A percentile compares a stretch with the other conserved stretches of the same genome.
These are phyloP conservation scores for Liopterus haemorrhoidalis DNA, from an alignment of 2,888 invertebrate genomes.

Conservation along the genomic window DNA sequence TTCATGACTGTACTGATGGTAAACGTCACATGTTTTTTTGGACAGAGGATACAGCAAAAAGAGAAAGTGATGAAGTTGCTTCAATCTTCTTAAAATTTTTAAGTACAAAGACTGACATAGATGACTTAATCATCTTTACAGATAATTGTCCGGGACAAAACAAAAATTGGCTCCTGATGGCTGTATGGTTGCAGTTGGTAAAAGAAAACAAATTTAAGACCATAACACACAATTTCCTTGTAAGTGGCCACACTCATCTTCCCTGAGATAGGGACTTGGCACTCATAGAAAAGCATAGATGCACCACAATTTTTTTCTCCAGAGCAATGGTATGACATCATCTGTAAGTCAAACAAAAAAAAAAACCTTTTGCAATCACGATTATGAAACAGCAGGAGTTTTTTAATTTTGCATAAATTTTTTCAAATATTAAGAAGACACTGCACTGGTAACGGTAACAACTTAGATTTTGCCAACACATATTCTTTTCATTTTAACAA, in stretches of 20 bases:
- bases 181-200: constrained; percentile 1
- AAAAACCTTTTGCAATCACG: background rate
- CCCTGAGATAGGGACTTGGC: constrained; percentile 1
- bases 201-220: constrained; percentile 6
- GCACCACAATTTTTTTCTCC: background rate
- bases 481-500: background rate
- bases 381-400: background rate
- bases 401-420: background rate
- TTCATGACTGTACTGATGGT: no score
- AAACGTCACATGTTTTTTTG: no score
- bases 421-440: background rate
- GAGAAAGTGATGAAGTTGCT: constrained; percentile 8
- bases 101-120: background rate
- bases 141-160: constrained; percentile 5
- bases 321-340: background rate
- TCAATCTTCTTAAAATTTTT: constrained; percentile 2
- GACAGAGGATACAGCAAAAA: no score
- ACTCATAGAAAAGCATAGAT: background rate
- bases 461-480: no score
- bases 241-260: constrained; percentile 3
- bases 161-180: constrained; percentile 2
- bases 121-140: background rate
- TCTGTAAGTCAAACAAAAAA: background rate
- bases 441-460: no score
- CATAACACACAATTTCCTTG: constrained; percentile 2